A percentile compares a stretch with the other conserved stretches of the same genome.
Evolutionary conservation across 1,140 invertebrate species (phyloP).

Genomic region (Meteorus sp.): DNA sequence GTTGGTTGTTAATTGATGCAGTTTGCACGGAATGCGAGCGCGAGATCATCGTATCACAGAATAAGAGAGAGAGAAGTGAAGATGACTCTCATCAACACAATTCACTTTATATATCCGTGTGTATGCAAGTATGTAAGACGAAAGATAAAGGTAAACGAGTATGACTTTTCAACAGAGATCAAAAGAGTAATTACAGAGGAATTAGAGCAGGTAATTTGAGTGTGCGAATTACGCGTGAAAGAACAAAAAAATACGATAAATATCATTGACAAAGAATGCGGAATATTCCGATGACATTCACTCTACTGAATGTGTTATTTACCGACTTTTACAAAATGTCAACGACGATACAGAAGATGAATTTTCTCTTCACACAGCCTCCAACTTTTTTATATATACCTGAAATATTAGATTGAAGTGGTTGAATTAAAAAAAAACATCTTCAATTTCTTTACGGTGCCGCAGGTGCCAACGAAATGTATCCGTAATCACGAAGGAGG

Average conservation of each 20-base stretch:
- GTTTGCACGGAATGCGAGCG: conserved; percentile 43
- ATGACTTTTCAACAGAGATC: neutral
- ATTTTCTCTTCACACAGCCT: too few species aligned
- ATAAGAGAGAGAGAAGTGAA: too few species aligned
- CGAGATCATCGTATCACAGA: neutral
- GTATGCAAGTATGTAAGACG: neutral
- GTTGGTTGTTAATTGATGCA: conserved; percentile 47
- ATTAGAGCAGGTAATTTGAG: conserved; percentile 46
- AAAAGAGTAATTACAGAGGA: conserved; percentile 51
- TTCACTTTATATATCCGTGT: conserved; percentile 10
- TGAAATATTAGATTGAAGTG: neutral
- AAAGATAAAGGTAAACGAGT: too few species aligned
- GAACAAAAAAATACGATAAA: too few species aligned
- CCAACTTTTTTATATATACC: too few species aligned
- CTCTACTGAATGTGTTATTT: too few species aligned
- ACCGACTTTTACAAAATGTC: too few species aligned
- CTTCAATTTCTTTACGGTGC: neutral
- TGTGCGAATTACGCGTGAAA: conserved; percentile 44
- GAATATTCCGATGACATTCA: too few species aligned
- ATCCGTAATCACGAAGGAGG: conserved; percentile 43
- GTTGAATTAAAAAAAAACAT: neutral
- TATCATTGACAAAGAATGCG: too few species aligned
- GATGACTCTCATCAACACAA: neutral
- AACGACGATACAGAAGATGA: too few species aligned
- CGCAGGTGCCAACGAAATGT: conserved; percentile 29